These are phyloP conservation scores for Ditula angustiorana DNA, from an alignment of 2,888 invertebrate genomes.

Conservation along the genomic window DNA sequence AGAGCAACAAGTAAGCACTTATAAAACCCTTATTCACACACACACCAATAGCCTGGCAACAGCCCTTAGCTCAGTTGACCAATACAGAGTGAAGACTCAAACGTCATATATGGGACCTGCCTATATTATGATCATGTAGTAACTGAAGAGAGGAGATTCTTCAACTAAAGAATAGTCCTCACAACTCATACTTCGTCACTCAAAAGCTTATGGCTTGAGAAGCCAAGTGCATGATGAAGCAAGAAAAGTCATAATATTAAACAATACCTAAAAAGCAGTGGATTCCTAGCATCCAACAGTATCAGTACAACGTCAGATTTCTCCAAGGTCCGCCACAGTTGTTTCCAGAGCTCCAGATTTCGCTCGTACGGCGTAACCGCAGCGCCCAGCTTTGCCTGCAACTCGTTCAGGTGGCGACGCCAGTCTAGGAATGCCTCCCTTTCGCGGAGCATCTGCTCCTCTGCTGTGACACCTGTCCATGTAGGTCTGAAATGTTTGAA, in stretches of 20 bases:
- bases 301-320: conserved; percentile 96
- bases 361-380: conserved; percentile 98
- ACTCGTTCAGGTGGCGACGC: conserved; percentile 92
- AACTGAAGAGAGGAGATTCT: too few relatives aligned
- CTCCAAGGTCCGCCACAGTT: conserved; percentile 99
- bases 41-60: too few relatives aligned
- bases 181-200: too few relatives aligned
- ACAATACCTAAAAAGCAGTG: conserved; percentile 90
- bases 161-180: too few relatives aligned
- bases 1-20: too few relatives aligned
- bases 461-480: conserved; percentile 92
- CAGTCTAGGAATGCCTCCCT: conserved; percentile 95
- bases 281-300: conserved; percentile 98
- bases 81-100: too few relatives aligned
- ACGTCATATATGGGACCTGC: too few relatives aligned
- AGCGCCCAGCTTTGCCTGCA: conserved; percentile 92
- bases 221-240: too few relatives aligned
- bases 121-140: too few relatives aligned
- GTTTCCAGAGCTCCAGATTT: conserved; percentile 99
- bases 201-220: too few relatives aligned
- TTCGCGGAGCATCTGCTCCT: conserved; percentile 93
- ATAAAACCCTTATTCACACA: too few relatives aligned
- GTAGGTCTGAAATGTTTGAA: conserved; percentile 87
- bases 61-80: too few relatives aligned
- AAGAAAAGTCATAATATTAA: conserved; percentile 27